Evolutionary conservation across 2,888 invertebrate species (phyloP), one percentile per base, ranked within the genome.

Genomic region (Drosophila hamatofila): DNA sequence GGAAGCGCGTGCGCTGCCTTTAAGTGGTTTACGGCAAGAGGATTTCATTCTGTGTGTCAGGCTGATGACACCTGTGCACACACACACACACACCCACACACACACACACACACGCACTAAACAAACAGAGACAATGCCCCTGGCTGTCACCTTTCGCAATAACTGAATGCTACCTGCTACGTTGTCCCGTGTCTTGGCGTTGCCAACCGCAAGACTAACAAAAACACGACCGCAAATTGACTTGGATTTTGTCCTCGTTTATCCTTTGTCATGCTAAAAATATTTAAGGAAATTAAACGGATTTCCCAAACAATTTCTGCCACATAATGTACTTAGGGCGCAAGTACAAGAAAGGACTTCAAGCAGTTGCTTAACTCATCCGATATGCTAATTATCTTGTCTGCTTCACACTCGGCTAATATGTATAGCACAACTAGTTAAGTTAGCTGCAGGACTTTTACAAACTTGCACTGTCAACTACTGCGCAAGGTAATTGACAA

Each of bases 1-100:
- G 76, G 74, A 77, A 81, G 77, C 84, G 87, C 77, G 87, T 79
- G 88, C 71, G 66, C 62, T 72, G 78, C 64, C 80, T 78, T 76
- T 68, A 78, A 83, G 88, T 87, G 83, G 83, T 71, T 81, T 51
- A 65, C 66, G 60, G 62, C 57, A 67, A 44, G 61, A 61, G 48
- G 56, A 67, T 46, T 58, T 60, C 25, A 46, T n/a, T 37, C 42
- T 39, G n/a, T 21, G 16, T 73, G 66, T 59, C 55, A 66, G 74
- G 75, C 77, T 81, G 77, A 78, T 84, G 81, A 83, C 89, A 88
- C 88, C 89, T 88, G 88, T 77, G 80, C 74, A 82, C 72, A 80
- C 68, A 83, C 62, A 70, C 49, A 82, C 72, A 80, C 68, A 83
- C 62, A 70, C 49, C 69, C 62, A 62, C 62, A 63, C 65, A 52